These are phyloP conservation scores for Drosophila subpulchrella DNA, from an alignment of 1,140 invertebrate genomes.

Conservation along the genomic window DNA sequence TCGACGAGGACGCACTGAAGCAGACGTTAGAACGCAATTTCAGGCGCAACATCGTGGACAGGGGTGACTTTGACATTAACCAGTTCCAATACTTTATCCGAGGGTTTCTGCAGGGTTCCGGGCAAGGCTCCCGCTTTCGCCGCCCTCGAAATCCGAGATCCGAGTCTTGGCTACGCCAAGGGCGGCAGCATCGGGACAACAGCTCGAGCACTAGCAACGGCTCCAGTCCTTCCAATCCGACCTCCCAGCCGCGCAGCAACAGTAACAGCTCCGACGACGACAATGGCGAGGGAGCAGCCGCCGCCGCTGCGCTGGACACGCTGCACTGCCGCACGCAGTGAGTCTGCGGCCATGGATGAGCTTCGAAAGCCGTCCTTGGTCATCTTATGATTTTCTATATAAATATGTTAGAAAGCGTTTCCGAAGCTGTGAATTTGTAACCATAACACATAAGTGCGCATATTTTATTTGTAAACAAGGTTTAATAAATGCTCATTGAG, in stretches of 20 bases:
- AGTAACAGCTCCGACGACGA: constrained; percentile 43
- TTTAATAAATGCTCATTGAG: constrained; percentile 49
- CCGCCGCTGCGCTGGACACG: constrained; percentile 12
- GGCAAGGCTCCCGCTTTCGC: not conserved
- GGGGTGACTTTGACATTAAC: constrained; percentile 41
- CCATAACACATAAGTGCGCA: constrained; percentile 47
- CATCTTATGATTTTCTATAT: constrained; percentile 14
- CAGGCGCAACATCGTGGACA: constrained; percentile 43
- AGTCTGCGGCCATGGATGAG: constrained; percentile 8
- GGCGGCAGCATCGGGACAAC: constrained; percentile 3
- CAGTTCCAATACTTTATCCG: constrained; percentile 70
- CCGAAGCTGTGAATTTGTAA: constrained; percentile 67
- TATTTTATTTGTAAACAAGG: constrained; percentile 52
- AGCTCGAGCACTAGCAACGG: constrained; percentile 6
- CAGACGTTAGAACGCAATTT: constrained; percentile 63
- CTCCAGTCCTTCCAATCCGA: not conserved
- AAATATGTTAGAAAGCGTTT: constrained; percentile 33
- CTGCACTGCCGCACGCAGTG: constrained; percentile 65
- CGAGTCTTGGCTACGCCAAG: not conserved
- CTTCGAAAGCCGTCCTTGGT: constrained; percentile 15
- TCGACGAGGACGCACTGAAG: constrained; percentile 85
- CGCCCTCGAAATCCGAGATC: too few species aligned
- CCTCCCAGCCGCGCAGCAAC: not conserved
- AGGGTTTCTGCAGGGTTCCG: constrained; percentile 41
- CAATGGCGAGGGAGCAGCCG: constrained; percentile 20